phyloP scores from a whole-genome alignment of 2,113 vertebrate species.

The Phoenicopterus ruber region DNA sequence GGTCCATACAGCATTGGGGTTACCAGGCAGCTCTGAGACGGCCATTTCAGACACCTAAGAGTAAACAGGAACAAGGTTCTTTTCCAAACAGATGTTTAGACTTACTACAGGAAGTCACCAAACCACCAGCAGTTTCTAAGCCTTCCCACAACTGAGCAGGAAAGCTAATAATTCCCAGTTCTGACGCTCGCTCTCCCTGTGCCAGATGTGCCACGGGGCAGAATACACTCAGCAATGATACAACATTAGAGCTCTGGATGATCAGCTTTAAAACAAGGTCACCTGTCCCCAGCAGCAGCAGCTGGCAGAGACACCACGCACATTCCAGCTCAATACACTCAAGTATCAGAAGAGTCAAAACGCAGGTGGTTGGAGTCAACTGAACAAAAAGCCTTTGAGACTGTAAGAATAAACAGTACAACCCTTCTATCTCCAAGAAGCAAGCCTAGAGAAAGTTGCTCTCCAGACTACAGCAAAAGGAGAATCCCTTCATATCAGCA shows the following conservation, averaged over 20 bases:
- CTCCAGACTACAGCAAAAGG: neutral
- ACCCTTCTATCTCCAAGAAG: neutral
- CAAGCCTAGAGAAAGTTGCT: neutral
- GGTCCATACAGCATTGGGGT: slow-evolving; percentile 98
- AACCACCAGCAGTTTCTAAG: neutral
- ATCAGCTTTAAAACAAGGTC: neutral
- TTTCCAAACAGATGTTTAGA: neutral
- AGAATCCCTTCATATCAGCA: neutral
- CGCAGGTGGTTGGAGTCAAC: neutral
- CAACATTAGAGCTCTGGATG: neutral
- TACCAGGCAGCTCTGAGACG: slow-evolving; percentile 97
- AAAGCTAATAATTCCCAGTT: neutral
- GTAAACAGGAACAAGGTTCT: slow-evolving; percentile 16
- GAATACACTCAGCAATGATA: neutral
- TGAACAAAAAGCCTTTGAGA: neutral
- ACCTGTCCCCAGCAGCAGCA: neutral
- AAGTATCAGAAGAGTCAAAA: neutral
- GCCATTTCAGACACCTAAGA: slow-evolving; percentile 97
- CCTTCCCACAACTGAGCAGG: neutral
- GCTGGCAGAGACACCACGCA: neutral
- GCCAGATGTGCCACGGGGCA: neutral
- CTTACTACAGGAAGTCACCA: neutral
- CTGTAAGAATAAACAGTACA: neutral
- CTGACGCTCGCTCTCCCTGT: neutral
- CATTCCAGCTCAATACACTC: neutral